Base-by-base conservation (phyloP, 2,888 invertebrate species). In the Epinotia demarniana region DNA sequence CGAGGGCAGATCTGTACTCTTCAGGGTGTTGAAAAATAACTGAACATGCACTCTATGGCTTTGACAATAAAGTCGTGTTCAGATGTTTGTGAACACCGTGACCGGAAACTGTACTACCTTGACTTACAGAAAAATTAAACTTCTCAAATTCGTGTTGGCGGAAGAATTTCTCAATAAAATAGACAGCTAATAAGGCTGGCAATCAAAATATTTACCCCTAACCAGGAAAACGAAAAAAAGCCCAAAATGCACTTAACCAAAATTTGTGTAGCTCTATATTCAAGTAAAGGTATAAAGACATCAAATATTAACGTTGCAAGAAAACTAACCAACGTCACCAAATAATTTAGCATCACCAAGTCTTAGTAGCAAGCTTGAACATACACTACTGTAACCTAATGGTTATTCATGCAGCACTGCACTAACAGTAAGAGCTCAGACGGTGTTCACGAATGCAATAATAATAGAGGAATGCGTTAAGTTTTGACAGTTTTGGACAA, bases 381-480 rank as follows among this genome's bases (percentile, higher is more conserved):
- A 66, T 72, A 19, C 27, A 33, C 49, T 33, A 18, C 58, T 46
- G 60, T 19, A 27, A 27, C 46, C 73, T 67, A 73, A 73, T 73
- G 64, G 67, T 73, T 73, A 73, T 73, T 73, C 72, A 73, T 73
- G 67, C n/a, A 23, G 16, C 55, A 23, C 60, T 53, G 73, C 72
- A 72, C 73, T 61, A 61, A 61, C 68, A 73, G 23, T 68, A 68
- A 73, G 53, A 73, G 61, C 67, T 43, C 18, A 19, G 67, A 67
- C 39, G 53, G 61, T 68, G 68, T 53, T 66, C 33, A 55, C 55
- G 12, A 67, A 73, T 73, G 60, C 60, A 39, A 49, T 39, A 16
- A 18, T 33, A 23, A 53, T 12, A 60, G 53, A 60, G 67, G n/a
- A 27, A 58, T 70, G 19, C 58, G 33, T 72, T 60, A 60, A 39